Evolutionary conservation across 2,888 invertebrate genomes (phyloP).

Genomic region (Apoda limacodes): DNA sequence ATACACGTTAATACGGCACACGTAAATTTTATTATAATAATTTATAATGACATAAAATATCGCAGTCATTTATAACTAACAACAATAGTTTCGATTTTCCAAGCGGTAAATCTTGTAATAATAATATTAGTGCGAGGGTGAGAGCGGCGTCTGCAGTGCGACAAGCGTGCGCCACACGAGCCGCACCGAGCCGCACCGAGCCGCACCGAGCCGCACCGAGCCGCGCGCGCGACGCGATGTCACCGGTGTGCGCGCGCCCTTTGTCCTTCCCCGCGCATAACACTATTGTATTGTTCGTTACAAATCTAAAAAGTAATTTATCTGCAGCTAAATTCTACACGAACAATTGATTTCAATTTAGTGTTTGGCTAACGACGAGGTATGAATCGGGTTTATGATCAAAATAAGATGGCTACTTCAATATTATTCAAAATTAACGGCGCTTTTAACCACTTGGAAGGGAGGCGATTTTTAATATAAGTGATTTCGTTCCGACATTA

Average conservation of each 20-base stretch:
- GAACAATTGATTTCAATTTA: no score
- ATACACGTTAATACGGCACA: no score
- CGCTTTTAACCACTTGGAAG: no score
- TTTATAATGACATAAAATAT: constrained; percentile 63
- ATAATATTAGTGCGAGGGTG: constrained; percentile 41
- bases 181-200: constrained; percentile 25
- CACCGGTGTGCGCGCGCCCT: constrained; percentile 14
- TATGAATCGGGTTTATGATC: no score
- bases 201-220: constrained; percentile 24
- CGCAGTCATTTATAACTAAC: constrained; percentile 35
- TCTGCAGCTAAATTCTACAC: no score
- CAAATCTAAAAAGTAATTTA: no score
- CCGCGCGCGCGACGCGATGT: constrained; percentile 45
- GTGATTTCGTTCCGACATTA: no score
- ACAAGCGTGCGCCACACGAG: constrained; percentile 43
- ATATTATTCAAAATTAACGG: no score
- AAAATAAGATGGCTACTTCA: no score
- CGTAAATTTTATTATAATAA: constrained; percentile 63
- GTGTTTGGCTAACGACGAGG: no score
- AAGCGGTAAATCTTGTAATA: constrained; percentile 65
- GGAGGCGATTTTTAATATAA: no score
- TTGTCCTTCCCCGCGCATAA: constrained; percentile 5
- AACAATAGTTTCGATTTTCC: constrained; percentile 67
- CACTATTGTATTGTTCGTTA: no score
- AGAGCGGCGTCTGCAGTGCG: constrained; percentile 23